A percentile compares a stretch with the other conserved stretches of the same genome.
Evolutionary conservation across 1,140 invertebrate genomes (phyloP).

Genomic region (Asobara japonica): DNA sequence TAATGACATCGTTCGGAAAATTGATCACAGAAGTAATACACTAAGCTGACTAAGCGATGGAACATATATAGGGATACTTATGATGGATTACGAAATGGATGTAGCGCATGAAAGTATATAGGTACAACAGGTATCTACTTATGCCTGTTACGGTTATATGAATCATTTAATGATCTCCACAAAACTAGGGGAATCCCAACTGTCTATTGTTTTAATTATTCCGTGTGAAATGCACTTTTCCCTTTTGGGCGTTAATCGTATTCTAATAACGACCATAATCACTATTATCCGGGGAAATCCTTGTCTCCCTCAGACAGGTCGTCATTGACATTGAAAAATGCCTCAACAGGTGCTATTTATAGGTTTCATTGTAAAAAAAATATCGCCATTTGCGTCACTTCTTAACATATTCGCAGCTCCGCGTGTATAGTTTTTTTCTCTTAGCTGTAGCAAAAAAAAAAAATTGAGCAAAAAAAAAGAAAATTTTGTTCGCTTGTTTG

Average conservation of each 20-base stretch:
- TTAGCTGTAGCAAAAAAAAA: neutral
- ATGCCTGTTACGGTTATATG: neutral
- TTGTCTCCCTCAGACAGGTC: neutral
- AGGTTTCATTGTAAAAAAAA: slow-evolving; percentile 6
- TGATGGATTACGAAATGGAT: neutral
- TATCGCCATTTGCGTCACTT: neutral
- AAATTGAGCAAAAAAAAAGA: too few relatives aligned
- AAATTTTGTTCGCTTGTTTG: too few relatives aligned
- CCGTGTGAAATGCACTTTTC: neutral
- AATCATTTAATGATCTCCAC: neutral
- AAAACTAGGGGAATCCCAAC: neutral
- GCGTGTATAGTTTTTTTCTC: neutral
- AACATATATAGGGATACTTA: too few relatives aligned
- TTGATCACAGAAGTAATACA: too few relatives aligned
- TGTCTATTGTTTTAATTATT: neutral
- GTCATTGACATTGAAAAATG: neutral
- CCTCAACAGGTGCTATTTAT: slow-evolving; percentile 11
- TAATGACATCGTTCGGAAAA: too few relatives aligned
- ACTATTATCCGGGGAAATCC: neutral
- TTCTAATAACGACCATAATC: neutral
- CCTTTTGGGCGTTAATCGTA: neutral
- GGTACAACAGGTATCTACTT: neutral
- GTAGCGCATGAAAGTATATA: neutral
- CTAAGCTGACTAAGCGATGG: too few relatives aligned
- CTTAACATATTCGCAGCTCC: neutral